Conservation (phyloP, 2,797 vertebrate species). For the Arnoldichthys spilopterus region DNA sequence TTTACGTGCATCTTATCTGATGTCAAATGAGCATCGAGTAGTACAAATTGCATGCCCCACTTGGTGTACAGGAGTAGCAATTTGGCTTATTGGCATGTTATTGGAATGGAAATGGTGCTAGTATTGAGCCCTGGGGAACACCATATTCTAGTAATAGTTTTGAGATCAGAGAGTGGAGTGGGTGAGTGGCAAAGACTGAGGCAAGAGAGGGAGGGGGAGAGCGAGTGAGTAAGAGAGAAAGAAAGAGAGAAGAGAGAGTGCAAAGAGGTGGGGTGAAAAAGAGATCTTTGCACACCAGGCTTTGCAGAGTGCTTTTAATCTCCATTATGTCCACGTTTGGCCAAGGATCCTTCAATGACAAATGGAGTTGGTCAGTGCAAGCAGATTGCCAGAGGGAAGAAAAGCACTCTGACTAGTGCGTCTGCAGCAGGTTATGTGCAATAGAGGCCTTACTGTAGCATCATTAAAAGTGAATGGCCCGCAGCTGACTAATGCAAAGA, state of each 20-base stretch:
- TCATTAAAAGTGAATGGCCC: slow-evolving; percentile 18
- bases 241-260: slow-evolving; percentile 10
- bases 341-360: slow-evolving; percentile 57
- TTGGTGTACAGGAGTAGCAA: slow-evolving; percentile 9
- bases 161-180: neutral
- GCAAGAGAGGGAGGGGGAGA: slow-evolving; percentile 24
- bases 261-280: neutral
- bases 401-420: slow-evolving; percentile 43
- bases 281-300: slow-evolving; percentile 68
- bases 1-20: slow-evolving; percentile 17
- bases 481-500: slow-evolving; percentile 12
- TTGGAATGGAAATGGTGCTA: slow-evolving; percentile 56
- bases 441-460: neutral
- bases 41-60: slow-evolving; percentile 28
- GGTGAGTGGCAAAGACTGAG: neutral
- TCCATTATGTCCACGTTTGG: slow-evolving; percentile 66
- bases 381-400: slow-evolving; percentile 37
- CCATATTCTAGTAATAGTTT: slow-evolving; percentile 72
- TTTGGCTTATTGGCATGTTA: slow-evolving; percentile 45
- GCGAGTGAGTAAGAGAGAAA: slow-evolving; percentile 16
- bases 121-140: slow-evolving; percentile 68
- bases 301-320: slow-evolving; percentile 72
- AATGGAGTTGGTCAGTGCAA: slow-evolving; percentile 48
- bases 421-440: slow-evolving; percentile 20
- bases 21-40: slow-evolving; percentile 44